Evolutionary conservation across 23 tunicate genomes (phyloP).

Genomic region (Aplidium turbinatum): DNA sequence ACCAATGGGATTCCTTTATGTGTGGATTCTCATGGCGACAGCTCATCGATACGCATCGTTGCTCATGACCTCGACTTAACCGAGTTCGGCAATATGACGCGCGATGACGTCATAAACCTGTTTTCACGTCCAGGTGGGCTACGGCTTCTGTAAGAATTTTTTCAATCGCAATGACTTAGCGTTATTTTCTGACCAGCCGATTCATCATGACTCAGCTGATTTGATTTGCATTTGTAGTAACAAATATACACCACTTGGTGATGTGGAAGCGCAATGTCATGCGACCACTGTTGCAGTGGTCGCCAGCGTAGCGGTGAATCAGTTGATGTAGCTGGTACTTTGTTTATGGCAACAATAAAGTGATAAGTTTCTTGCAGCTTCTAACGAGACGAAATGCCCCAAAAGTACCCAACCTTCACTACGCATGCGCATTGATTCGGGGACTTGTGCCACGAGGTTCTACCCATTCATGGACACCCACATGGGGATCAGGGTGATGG

Average conservation of each 20-base stretch:
- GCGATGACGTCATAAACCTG: neutral
- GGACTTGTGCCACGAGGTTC: slow-evolving; percentile 37
- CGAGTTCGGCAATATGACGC: slow-evolving; percentile 34
- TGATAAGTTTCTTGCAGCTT: neutral
- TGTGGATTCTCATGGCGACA: slow-evolving; percentile 28
- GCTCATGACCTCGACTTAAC: slow-evolving; percentile 26
- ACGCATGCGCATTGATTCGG: slow-evolving; percentile 51
- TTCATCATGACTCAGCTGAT: no score
- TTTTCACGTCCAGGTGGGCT: no score
- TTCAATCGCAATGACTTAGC: no score
- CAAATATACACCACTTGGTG: neutral
- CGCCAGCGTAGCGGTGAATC: no score
- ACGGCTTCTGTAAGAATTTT: neutral
- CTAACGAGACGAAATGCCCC: neutral
- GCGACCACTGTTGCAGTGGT: no score
- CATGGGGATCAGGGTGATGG: slow-evolving; percentile 22
- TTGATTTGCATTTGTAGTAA: neutral
- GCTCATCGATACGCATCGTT: slow-evolving; percentile 27
- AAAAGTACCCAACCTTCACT: slow-evolving; percentile 8
- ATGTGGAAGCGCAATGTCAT: neutral
- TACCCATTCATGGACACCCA: slow-evolving; percentile 11
- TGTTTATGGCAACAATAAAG: no score
- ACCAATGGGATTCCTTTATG: slow-evolving; percentile 29
- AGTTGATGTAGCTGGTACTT: no score
- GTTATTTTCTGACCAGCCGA: no score